Evolutionary conservation across 2,113 vertebrate species (phyloP).

Genomic region (Pyrgilauda ruficollis): DNA sequence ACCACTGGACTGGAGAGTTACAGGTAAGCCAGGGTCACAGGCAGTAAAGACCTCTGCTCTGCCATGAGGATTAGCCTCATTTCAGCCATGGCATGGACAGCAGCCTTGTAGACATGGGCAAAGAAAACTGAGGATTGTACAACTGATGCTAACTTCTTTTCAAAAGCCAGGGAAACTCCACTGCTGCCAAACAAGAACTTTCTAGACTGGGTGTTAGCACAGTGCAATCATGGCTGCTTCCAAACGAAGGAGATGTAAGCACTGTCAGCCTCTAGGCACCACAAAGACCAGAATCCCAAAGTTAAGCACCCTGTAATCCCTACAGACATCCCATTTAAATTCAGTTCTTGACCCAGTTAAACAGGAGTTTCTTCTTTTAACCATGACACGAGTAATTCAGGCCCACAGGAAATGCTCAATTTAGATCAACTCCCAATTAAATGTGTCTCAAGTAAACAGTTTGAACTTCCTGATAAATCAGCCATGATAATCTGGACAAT

Average conservation of each 20-base stretch:
- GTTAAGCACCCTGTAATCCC: conserved; percentile 39
- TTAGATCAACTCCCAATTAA: conserved; percentile 33
- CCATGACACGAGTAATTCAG: background rate
- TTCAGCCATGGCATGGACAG: background rate
- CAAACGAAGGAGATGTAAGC: background rate
- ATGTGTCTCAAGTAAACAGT: background rate
- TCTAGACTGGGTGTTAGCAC: background rate
- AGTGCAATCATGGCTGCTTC: background rate
- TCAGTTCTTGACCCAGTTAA: conserved; percentile 50
- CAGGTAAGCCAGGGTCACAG: background rate
- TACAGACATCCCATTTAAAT: conserved; percentile 18
- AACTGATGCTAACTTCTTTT: background rate
- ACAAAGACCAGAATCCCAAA: background rate
- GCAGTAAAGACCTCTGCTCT: background rate
- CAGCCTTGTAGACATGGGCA: background rate
- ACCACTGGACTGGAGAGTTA: background rate
- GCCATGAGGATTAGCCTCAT: background rate
- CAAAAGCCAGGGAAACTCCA: background rate
- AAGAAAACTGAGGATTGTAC: background rate
- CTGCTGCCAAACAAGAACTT: background rate
- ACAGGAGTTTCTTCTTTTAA: conserved; percentile 47
- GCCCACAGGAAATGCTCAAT: conserved; percentile 7
- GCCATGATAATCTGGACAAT: background rate
- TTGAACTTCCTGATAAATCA: conserved; percentile 12
- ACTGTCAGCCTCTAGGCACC: background rate